Percentiles rank a stretch among this genome's conserved stretches.
Conservation (phyloP, 2,888 invertebrate species). For the Beris chalybata region DNA sequence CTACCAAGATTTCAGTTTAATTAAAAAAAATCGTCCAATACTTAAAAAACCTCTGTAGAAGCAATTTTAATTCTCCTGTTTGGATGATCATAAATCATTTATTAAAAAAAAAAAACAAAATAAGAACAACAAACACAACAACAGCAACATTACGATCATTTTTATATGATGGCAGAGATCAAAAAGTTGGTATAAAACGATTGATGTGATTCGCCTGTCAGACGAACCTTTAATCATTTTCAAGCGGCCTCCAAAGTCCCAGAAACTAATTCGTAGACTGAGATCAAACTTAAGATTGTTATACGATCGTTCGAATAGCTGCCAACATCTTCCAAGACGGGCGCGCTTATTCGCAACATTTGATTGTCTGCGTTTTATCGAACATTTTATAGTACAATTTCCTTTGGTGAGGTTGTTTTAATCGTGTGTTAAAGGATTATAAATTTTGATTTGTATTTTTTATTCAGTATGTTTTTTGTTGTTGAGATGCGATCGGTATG, state of each 20-base stretch:
- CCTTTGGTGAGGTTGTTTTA: not conserved
- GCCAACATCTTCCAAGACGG: not conserved
- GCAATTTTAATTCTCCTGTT: constrained; percentile 34
- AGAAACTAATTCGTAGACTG: no score
- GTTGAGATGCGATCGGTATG: no score
- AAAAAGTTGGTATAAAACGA: constrained; percentile 35
- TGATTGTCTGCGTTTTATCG: constrained; percentile 24
- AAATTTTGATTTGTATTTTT: constrained; percentile 11
- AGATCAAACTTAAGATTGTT: no score
- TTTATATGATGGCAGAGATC: constrained; percentile 32
- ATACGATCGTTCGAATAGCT: not conserved
- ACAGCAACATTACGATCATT: constrained; percentile 20
- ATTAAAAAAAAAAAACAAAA: constrained; percentile 28
- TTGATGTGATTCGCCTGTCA: constrained; percentile 40
- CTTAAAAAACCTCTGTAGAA: constrained; percentile 23
- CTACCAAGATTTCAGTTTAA: no score
- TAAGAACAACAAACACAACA: constrained; percentile 6
- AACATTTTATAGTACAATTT: constrained; percentile 16
- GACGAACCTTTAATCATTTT: constrained; percentile 35
- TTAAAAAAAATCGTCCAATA: not conserved
- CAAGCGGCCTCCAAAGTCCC: not conserved
- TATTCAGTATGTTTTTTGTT: no score
- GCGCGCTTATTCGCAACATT: constrained; percentile 30
- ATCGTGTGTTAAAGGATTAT: constrained; percentile 13
- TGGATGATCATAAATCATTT: constrained; percentile 38